Percentiles rank a stretch among this genome's conserved stretches.
Conservation (phyloP, 2,888 invertebrate species). For the Phalangium opilio region DNA sequence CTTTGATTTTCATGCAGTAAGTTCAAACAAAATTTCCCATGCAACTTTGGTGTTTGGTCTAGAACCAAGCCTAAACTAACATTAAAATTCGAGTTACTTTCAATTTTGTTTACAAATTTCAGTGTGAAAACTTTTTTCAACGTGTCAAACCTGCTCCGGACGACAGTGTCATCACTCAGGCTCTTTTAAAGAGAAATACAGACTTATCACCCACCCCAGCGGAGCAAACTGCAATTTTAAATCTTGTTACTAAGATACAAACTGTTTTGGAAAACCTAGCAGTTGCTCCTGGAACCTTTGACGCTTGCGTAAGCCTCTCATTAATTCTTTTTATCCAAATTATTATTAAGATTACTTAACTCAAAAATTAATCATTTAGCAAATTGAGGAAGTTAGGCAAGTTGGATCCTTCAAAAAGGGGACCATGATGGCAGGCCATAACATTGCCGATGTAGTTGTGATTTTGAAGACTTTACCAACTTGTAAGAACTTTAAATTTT, state of each 20-base stretch:
- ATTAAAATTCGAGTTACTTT: too few species aligned
- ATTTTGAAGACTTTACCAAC: slow-evolving; percentile 92
- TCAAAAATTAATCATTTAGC: slow-evolving; percentile 36
- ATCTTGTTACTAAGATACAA: slow-evolving; percentile 88
- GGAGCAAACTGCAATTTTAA: slow-evolving; percentile 81
- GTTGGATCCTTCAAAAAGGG: slow-evolving; percentile 97
- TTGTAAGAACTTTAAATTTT: slow-evolving; percentile 24
- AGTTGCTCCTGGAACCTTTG: slow-evolving; percentile 82
- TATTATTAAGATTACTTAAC: not conserved
- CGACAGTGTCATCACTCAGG: slow-evolving; percentile 71
- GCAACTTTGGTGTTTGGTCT: too few species aligned
- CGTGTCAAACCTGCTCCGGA: slow-evolving; percentile 64
- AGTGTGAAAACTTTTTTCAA: slow-evolving; percentile 74
- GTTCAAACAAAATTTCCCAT: too few species aligned
- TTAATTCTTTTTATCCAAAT: not conserved
- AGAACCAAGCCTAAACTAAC: too few species aligned
- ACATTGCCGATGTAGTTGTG: slow-evolving; percentile 90
- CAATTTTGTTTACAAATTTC: slow-evolving; percentile 3
- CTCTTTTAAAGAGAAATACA: slow-evolving; percentile 74
- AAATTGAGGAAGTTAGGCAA: slow-evolving; percentile 84
- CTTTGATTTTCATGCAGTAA: too few species aligned
- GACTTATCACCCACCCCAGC: slow-evolving; percentile 79
- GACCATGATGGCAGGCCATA: slow-evolving; percentile 88
- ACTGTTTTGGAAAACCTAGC: slow-evolving; percentile 84
- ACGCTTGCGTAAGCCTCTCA: slow-evolving; percentile 55